Evolutionary conservation across 2,797 vertebrate species (phyloP).

Genomic region (Sebastes iracundus): DNA sequence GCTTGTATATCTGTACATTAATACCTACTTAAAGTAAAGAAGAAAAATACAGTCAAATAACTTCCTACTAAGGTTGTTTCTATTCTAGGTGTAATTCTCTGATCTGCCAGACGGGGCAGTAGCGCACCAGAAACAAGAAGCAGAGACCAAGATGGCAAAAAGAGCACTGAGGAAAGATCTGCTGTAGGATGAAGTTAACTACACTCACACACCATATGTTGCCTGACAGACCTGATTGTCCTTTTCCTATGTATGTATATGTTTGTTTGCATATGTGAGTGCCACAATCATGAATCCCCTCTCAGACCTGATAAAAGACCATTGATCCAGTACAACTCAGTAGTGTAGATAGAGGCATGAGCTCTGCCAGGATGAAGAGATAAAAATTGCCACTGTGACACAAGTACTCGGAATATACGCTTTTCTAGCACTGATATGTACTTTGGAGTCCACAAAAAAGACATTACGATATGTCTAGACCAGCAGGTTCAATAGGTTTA

Average conservation of each 20-base stretch:
- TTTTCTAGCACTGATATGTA: neutral
- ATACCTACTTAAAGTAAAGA: neutral
- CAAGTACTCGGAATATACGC: fast-evolving
- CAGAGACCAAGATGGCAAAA: neutral
- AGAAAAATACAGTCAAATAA: neutral
- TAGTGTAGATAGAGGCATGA: neutral
- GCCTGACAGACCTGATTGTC: neutral
- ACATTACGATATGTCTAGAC: neutral
- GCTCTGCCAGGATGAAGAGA: neutral
- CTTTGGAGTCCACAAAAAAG: neutral
- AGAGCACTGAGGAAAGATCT: neutral
- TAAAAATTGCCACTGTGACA: neutral
- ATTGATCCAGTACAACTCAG: neutral
- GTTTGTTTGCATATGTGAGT: neutral
- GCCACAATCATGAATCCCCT: neutral
- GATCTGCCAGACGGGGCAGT: conserved; percentile 53
- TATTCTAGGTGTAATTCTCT: conserved; percentile 2
- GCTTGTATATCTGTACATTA: neutral
- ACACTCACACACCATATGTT: neutral
- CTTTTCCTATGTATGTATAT: neutral
- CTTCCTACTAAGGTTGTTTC: neutral
- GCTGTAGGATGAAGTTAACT: conserved; percentile 4
- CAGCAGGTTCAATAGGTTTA: neutral
- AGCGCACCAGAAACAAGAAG: conserved; percentile 17
- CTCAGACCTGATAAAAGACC: neutral